Conservation (phyloP, 2,888 invertebrate genomes). For the Ligdia adustata region DNA sequence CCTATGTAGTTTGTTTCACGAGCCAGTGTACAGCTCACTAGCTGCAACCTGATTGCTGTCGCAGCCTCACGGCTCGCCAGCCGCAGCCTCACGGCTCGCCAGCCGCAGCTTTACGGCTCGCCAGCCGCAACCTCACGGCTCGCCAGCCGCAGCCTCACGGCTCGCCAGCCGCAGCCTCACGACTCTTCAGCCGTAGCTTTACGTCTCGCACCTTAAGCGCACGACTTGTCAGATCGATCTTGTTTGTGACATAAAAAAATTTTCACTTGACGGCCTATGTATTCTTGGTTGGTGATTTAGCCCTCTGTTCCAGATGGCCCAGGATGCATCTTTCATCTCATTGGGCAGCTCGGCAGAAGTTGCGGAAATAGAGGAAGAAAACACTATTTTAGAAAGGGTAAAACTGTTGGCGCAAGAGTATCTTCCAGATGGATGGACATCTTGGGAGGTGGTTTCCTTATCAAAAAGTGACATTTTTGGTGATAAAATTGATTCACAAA, state of each 20-base stretch:
- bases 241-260: no score
- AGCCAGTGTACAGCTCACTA: no score
- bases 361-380: not conserved
- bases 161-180: not conserved
- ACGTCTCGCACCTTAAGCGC: no score
- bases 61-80: no score
- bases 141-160: not conserved
- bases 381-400: not conserved
- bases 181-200: no score
- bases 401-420: not conserved
- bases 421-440: not conserved
- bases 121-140: slow-evolving; percentile 4
- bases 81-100: not conserved
- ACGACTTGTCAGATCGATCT: no score
- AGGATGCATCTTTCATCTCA: not conserved
- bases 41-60: no score
- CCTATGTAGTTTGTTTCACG: not conserved
- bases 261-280: not conserved
- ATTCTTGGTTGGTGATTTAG: no score
- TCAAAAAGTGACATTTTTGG: not conserved
- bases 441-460: not conserved
- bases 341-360: not conserved
- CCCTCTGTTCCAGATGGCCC: not conserved
- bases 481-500: not conserved
- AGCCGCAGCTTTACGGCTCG: not conserved